Evolutionary conservation across 2,113 vertebrate genomes (phyloP), one percentile per base, ranked within the genome.

Genomic region (Microcebus griseorufus): DNA sequence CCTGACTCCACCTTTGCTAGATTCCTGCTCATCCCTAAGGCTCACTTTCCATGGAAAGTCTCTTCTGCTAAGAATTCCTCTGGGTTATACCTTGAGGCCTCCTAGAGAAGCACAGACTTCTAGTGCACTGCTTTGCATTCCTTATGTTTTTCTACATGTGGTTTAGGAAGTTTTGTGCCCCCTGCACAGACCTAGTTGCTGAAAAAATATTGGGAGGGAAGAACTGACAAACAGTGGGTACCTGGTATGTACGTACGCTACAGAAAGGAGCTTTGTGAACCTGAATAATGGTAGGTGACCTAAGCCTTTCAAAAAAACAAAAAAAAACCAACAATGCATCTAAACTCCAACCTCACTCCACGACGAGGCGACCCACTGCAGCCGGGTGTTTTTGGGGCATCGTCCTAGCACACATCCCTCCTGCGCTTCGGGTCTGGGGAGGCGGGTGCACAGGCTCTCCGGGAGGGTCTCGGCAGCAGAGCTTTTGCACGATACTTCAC

Each of bases 401-500:
- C 99, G 99, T 65, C 99, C 98, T 14, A 99, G 98, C 81, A 99
- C 99, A 0, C 99, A 99, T 62, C 97, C 99, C 98, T 99, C 99
- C 83, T 99, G 99, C 25, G 97, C 69, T 97, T 99, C 99, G 5
- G 99, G 99, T 95, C 98, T 99, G 4, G 98, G 98, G 87, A 97
- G 97, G 84, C 97, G 92, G 85, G 98, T 97, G 94, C 99, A 99
- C 99, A 98, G 98, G 85, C 97, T 99, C 76, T 99, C 99, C 0
- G 99, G 99, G 78, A 99, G 93, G 58, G 98, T 98, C 85, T 98
- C 98, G 0, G 98, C 97, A 5, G 98, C 97, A 0, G 98, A 98
- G 87, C 98, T 99, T 95, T 98, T 98, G 98, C 99, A 99, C 96
- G 98, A 99, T 97, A 99, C 98, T 13, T 98, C 99, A 0, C 99